Base-by-base conservation (phyloP, 2,797 vertebrate genomes). In the Hippocampus kuda region DNA sequence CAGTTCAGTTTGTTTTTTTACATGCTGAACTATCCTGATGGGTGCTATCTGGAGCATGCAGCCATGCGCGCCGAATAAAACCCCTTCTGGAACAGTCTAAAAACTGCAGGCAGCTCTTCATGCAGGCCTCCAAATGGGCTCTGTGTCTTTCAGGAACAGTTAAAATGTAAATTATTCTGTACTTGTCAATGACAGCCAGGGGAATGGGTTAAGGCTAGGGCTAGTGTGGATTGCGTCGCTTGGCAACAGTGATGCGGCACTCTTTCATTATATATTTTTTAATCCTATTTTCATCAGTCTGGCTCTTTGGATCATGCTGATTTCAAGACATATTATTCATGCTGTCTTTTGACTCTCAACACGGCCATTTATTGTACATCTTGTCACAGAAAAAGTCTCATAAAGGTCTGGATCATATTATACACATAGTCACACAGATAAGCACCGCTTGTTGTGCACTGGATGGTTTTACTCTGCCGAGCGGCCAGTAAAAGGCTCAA, bases 111-210 rank as follows among this genome's bases (percentile, higher is more conserved):
- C 77, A 83, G 63, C 77, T 78, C 73, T 75, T 84, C 80, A 77
- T 83, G 76, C 81, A 82, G 77, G 76, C 63, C 74, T 70, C 76
- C 75, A 83, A 86, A 88, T 84, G 81, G 77, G 26, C 22, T 7
- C 70, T 72, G 61, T 83, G 82, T 86, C 81, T 87, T 86, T 80
- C 75, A 83, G 76, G 69, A 77, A 84, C 79, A 75, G 84, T 83
- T 85, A 81, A 83, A 88, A 83, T 83, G 77, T 82, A 86, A 87
- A 88, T 88, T 75, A 83, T 84, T 82, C 77, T 84, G 82, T 78
- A 76, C 79, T 73, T 72, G 74, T 78, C 73, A 83, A 85, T 75
- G 79, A 81, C 78, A 80, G 80, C 74, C 81, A 62, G 49, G 84
- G 83, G 83, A 82, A 68, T 75, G 75, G 70, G 77, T 77, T 77